phyloP scores from a whole-genome alignment of 1,140 invertebrate genomes.

The Aricia agestis region DNA sequence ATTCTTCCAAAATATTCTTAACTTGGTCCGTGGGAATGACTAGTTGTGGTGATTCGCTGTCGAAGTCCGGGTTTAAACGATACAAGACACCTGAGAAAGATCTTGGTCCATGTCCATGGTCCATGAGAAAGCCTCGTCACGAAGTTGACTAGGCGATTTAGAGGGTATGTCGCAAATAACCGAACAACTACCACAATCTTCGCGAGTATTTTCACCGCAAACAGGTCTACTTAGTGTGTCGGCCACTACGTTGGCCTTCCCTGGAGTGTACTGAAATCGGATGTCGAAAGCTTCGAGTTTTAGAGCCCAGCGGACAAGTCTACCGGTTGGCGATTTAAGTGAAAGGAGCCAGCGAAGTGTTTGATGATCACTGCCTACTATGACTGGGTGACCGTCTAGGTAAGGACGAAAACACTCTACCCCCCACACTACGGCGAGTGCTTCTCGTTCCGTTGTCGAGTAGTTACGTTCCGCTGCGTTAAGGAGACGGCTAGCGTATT shows the following conservation, averaged over 20 bases:
- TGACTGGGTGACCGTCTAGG: slow-evolving; percentile 14
- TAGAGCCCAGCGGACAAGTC: slow-evolving; percentile 22
- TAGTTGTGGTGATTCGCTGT: background rate
- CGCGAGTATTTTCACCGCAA: background rate
- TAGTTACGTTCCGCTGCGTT: slow-evolving; percentile 65
- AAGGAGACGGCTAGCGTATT: slow-evolving; percentile 57
- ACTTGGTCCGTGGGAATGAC: background rate
- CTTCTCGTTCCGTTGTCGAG: slow-evolving; percentile 23
- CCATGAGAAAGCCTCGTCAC: slow-evolving; percentile 8
- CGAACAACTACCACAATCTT: slow-evolving; percentile 1
- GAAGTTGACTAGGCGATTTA: background rate
- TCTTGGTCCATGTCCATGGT: too few relatives aligned
- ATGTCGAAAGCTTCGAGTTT: slow-evolving; percentile 22
- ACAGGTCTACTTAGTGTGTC: slow-evolving; percentile 22
- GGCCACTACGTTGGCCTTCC: slow-evolving; percentile 26
- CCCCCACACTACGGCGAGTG: slow-evolving; percentile 19
- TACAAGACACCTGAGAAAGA: background rate
- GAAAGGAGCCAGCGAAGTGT: slow-evolving; percentile 20
- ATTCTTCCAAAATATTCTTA: background rate
- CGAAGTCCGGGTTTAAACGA: background rate
- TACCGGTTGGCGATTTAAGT: slow-evolving; percentile 23
- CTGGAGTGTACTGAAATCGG: slow-evolving; percentile 24
- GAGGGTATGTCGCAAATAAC: background rate
- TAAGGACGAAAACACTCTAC: slow-evolving; percentile 30
- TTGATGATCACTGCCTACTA: slow-evolving; percentile 18